Percentiles rank a stretch among this genome's conserved stretches.
Conservation (phyloP, 1,140 invertebrate genomes). For the Aphelenchoides avenae region DNA sequence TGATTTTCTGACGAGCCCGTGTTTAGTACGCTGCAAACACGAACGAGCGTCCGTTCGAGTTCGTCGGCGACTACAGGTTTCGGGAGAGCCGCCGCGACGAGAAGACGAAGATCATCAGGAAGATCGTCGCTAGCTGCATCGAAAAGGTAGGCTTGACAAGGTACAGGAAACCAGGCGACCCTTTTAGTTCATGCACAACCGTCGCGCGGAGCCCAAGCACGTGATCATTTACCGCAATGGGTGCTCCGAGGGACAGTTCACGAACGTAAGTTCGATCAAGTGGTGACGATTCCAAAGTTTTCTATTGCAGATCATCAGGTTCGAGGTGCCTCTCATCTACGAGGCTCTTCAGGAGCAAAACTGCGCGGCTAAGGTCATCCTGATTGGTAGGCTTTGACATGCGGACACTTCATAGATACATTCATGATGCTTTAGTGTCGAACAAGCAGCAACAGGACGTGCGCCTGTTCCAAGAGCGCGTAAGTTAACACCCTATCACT, state of each 20-base stretch:
- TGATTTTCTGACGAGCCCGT: too few relatives aligned
- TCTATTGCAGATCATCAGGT: slow-evolving; percentile 30
- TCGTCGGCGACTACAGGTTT: too few relatives aligned
- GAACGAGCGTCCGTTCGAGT: too few relatives aligned
- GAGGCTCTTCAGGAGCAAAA: not conserved
- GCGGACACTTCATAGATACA: too few relatives aligned
- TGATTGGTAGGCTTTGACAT: too few relatives aligned
- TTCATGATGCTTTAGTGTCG: too few relatives aligned
- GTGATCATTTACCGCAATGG: slow-evolving; percentile 42
- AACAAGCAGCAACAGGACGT: slow-evolving; percentile 34
- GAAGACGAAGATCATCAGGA: slow-evolving; percentile 30
- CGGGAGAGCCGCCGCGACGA: slow-evolving; percentile 32
- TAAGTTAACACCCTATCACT: not conserved
- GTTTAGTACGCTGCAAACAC: too few relatives aligned
- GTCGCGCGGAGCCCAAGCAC: slow-evolving; percentile 13
- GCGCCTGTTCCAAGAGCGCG: slow-evolving; percentile 28
- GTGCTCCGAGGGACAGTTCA: slow-evolving; percentile 36
- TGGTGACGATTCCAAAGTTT: not conserved
- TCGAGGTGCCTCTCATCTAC: slow-evolving; percentile 27
- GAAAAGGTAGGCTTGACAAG: not conserved
- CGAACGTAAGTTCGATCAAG: slow-evolving; percentile 7
- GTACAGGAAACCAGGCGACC: not conserved
- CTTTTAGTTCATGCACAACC: slow-evolving; percentile 1
- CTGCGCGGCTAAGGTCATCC: slow-evolving; percentile 16
- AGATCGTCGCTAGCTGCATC: slow-evolving; percentile 22